phyloP scores from a whole-genome alignment of 2,113 vertebrate species.

The Dipodomys stephensi region DNA sequence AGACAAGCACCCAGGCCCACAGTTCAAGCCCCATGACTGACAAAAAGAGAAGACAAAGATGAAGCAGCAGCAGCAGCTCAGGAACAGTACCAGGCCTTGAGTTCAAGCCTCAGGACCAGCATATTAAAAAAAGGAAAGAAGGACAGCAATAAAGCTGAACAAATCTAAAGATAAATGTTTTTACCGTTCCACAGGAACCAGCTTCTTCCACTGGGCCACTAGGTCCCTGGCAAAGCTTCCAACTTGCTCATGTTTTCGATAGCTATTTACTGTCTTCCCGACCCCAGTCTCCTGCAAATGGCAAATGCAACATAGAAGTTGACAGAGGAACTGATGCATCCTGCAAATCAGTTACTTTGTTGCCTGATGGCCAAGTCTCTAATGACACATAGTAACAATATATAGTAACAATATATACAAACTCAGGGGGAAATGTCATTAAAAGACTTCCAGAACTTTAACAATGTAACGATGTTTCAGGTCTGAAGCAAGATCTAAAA shows the following conservation, averaged over 20 bases:
- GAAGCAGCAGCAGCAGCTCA: no score
- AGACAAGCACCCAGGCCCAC: no score
- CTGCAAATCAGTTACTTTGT: conserved; percentile 32
- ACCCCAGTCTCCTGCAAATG: conserved; percentile 94
- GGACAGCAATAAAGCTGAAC: neutral
- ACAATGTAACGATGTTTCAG: neutral
- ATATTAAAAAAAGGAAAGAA: neutral
- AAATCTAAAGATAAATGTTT: conserved; percentile 10
- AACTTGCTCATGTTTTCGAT: conserved; percentile 94
- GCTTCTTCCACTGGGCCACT: conserved; percentile 97
- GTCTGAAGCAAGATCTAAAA: neutral
- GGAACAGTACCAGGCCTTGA: no score
- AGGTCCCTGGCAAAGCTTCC: conserved; percentile 94
- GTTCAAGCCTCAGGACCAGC: no score
- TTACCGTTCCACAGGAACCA: conserved; percentile 95
- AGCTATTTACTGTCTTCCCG: conserved; percentile 97
- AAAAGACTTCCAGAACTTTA: neutral
- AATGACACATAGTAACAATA: conserved; percentile 36
- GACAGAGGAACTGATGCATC: conserved; percentile 41
- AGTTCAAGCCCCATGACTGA: no score
- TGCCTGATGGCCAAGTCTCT: neutral
- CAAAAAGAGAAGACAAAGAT: no score
- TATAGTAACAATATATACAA: neutral
- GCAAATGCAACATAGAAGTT: conserved; percentile 18
- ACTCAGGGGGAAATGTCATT: neutral